A percentile compares a stretch with the other conserved stretches of the same genome.
Evolutionary conservation across 2,888 invertebrate genomes (phyloP).

Genomic region (Caenorhabditis macrosperma): DNA sequence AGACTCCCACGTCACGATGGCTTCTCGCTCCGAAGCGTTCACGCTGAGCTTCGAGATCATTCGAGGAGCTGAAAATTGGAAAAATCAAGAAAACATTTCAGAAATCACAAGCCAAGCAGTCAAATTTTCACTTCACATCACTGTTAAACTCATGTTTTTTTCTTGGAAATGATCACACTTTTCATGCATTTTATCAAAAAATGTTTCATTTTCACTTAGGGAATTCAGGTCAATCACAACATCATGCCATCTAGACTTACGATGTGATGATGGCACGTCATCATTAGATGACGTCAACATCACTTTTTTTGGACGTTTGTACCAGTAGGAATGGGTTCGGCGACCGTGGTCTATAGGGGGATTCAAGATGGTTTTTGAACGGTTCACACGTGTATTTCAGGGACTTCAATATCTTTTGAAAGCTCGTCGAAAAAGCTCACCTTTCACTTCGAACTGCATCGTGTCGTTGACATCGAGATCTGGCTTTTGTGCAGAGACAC

Average conservation of each 20-base stretch:
- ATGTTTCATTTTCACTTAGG: too few relatives aligned
- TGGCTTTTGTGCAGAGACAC: slow-evolving; percentile 55
- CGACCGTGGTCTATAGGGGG: slow-evolving; percentile 42
- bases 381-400: too few relatives aligned
- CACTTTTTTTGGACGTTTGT: slow-evolving; percentile 61
- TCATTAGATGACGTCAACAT: slow-evolving; percentile 19
- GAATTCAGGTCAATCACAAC: too few relatives aligned
- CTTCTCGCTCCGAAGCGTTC: slow-evolving; percentile 69
- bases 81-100: background rate
- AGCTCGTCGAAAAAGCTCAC: slow-evolving; percentile 47
- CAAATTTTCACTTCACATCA: background rate
- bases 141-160: too few relatives aligned
- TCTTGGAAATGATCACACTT: background rate
- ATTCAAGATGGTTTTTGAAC: too few relatives aligned
- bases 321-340: slow-evolving; percentile 59
- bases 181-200: slow-evolving; percentile 1
- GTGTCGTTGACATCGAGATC: slow-evolving; percentile 69
- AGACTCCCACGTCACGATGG: slow-evolving; percentile 75
- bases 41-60: slow-evolving; percentile 77
- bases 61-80: slow-evolving; percentile 72
- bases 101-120: too few relatives aligned
- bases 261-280: background rate
- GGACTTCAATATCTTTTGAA: too few relatives aligned
- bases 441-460: slow-evolving; percentile 76
- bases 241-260: slow-evolving; percentile 33